Conservation (phyloP, 2,888 invertebrate species). For the Eilema depressum region DNA sequence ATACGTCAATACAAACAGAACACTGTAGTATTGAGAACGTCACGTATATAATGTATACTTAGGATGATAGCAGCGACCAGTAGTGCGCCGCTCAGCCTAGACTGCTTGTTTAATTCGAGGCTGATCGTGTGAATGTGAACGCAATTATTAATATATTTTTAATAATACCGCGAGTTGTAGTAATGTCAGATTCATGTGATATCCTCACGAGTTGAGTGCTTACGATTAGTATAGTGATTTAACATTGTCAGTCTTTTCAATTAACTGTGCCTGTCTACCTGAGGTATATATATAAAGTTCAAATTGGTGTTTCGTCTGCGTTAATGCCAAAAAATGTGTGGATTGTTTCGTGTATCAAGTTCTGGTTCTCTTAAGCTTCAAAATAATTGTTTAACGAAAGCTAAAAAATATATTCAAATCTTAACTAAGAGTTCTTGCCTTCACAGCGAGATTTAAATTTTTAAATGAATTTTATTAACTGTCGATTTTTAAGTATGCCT, state of each 20-base stretch:
- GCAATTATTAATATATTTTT: conserved; percentile 68
- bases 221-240: conserved; percentile 65
- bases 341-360: conserved; percentile 55
- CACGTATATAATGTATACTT: conserved; percentile 69
- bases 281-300: conserved; percentile 65
- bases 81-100: conserved; percentile 77
- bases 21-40: conserved; percentile 68
- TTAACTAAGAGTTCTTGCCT: conserved; percentile 18
- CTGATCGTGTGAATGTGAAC: conserved; percentile 75
- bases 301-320: conserved; percentile 61
- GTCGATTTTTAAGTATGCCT: conserved; percentile 71
- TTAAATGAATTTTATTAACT: conserved; percentile 56
- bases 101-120: conserved; percentile 77
- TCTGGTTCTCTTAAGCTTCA: conserved; percentile 41
- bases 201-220: conserved; percentile 53
- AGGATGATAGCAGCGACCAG: conserved; percentile 75
- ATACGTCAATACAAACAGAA: conserved; percentile 84
- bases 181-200: conserved; percentile 72
- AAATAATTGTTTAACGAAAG: conserved; percentile 15
- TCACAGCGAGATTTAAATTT: conserved; percentile 30
- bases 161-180: conserved; percentile 68
- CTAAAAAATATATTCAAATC: conserved; percentile 29
- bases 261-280: conserved; percentile 60
- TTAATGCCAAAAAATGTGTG: conserved; percentile 70
- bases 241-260: conserved; percentile 56